Base-by-base conservation (phyloP, 2,797 vertebrate genomes). In the Alosa sapidissima region DNA sequence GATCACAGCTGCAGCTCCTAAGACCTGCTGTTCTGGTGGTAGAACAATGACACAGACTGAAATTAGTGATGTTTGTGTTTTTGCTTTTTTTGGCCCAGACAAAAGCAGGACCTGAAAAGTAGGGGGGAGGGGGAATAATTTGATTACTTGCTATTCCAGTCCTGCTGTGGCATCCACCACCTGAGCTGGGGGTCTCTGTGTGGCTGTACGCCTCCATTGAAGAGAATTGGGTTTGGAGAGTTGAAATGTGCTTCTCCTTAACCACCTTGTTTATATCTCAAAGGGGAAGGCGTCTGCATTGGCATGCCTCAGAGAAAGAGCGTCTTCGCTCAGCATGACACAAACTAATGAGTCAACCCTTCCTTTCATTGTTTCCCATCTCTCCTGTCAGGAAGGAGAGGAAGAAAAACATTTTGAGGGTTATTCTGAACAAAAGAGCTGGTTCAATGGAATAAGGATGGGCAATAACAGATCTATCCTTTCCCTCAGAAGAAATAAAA, bases 271-370 rank as follows among this genome's bases (percentile, higher is more conserved):
- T 90, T 85, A 84, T 83, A 82, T 85, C 47, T 11, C 75, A 83
- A 83, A 86, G 47, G 82, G 48, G 36, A 65, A 28, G 52, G 36
- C 33, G n/a, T 81, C 21, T 81, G 47, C 82, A 75, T 86, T 88
- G 86, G 28, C 48, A 83, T 84, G 82, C 41, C 81, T 85, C 45
- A 81, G 33, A 81, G 45, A 82, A 21, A 55, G 45, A 82, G 85
- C 84, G 84, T 87, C 86, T 72, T 87, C 84, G 81, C 86, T 82
- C 87, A 90, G 88, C 86, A 85, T 58, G 87, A 55, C 81, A 87
- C 55, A 89, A 91, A 92, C 88, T 84, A 90, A 91, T 88, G 88
- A 90, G 58, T 89, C 60, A n/a, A 19, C 83, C 83, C 81, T 89
- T 86, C 84, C 9, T 81, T 88, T 83, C 49, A 48, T 86, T 82